phyloP scores from a whole-genome alignment of 2,797 vertebrate species.

The Prunella strophiata region DNA sequence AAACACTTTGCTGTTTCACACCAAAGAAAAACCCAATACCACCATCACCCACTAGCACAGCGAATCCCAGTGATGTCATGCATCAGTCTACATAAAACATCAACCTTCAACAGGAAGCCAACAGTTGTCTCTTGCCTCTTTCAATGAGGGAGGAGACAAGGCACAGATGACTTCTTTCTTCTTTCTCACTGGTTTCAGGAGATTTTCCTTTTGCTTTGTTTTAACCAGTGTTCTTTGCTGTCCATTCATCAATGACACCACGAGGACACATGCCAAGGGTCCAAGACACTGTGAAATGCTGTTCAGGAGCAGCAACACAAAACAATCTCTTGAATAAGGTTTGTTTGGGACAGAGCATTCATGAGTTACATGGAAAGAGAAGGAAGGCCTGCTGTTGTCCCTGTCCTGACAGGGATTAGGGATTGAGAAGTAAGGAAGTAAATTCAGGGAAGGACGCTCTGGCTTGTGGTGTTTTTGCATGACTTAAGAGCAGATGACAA shows the following conservation, averaged over 20 bases:
- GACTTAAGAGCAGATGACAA: neutral
- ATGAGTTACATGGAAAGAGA: neutral
- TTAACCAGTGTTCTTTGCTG: neutral
- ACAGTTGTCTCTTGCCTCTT: neutral
- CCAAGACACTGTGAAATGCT: neutral
- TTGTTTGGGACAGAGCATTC: neutral
- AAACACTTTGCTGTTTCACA: neutral
- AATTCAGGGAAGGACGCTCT: neutral
- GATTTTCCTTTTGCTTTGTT: neutral
- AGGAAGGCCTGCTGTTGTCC: neutral
- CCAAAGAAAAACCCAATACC: neutral
- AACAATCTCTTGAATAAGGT: neutral
- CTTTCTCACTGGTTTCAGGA: neutral
- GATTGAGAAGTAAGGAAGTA: neutral
- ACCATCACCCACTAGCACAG: neutral
- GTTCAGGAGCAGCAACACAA: neutral
- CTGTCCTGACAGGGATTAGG: neutral
- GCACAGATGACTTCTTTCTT: neutral
- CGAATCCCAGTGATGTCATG: neutral
- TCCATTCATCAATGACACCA: neutral
- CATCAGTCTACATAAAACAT: neutral
- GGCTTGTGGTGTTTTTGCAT: neutral
- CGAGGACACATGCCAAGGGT: neutral
- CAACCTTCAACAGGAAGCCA: neutral
- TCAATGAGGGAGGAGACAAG: neutral